Evolutionary conservation across 2,797 vertebrate genomes (phyloP).

Genomic region (Eulemur mongoz): DNA sequence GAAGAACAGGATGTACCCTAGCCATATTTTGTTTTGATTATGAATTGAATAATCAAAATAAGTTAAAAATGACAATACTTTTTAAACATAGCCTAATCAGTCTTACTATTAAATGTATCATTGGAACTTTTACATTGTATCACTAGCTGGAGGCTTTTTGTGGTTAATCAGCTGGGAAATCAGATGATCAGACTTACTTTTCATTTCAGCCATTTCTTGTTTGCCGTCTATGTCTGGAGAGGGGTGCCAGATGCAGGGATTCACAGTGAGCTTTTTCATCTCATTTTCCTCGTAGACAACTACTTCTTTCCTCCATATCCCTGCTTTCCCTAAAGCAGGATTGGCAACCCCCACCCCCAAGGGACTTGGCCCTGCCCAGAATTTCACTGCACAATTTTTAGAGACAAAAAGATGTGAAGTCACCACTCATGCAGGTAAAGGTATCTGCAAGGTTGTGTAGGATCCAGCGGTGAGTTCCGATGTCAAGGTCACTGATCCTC

Average conservation of each 20-base stretch:
- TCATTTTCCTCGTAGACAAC: background rate
- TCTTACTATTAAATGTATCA: background rate
- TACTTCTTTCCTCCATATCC: background rate
- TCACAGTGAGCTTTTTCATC: background rate
- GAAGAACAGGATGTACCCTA: background rate
- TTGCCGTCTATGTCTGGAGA: background rate
- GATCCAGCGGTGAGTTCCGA: background rate
- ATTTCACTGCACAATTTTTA: background rate
- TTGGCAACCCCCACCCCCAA: background rate
- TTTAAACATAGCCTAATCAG: background rate
- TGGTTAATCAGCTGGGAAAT: conserved; percentile 3
- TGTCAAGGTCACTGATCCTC: background rate
- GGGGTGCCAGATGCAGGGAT: background rate
- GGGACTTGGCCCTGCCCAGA: background rate
- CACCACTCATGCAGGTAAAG: background rate
- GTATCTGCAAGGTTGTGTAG: background rate
- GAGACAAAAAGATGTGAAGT: background rate
- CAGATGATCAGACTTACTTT: background rate
- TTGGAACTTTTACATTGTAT: background rate
- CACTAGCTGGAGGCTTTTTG: background rate
- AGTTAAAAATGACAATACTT: background rate
- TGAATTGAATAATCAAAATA: background rate
- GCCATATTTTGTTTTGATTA: background rate
- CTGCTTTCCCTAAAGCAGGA: background rate
- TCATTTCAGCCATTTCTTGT: conserved; percentile 12